Percentiles rank a stretch among this genome's conserved stretches.
Conservation (phyloP, 2,888 invertebrate genomes). For the Gryllus longicercus region DNA sequence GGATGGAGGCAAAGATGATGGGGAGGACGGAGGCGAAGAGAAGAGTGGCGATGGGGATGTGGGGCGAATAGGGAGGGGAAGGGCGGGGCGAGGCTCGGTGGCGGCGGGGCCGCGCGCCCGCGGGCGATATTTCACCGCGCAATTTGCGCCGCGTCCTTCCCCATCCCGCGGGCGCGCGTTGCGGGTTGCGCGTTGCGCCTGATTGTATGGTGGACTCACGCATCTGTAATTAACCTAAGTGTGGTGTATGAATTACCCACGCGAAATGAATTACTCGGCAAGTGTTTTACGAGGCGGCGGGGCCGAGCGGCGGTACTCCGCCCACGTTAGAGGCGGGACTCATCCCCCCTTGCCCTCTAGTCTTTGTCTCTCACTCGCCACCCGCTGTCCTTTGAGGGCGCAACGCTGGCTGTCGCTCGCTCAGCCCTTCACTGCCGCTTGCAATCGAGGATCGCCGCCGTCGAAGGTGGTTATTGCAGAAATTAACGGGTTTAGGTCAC, state of each 20-base stretch:
- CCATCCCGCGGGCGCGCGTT: neutral
- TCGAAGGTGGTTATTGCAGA: too few species aligned
- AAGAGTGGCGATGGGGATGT: neutral
- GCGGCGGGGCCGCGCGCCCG: neutral
- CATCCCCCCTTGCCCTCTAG: too few species aligned
- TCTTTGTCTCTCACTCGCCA: too few species aligned
- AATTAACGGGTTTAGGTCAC: too few species aligned
- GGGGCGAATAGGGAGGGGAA: too few species aligned
- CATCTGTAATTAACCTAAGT: constrained; percentile 17
- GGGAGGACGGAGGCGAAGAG: neutral
- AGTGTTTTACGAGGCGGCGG: neutral
- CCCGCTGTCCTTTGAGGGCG: too few species aligned
- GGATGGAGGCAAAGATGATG: neutral
- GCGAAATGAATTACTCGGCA: neutral
- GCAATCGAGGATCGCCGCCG: too few species aligned
- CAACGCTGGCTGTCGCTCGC: too few species aligned
- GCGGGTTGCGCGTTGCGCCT: neutral
- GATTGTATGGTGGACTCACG: neutral
- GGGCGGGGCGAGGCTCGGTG: too few species aligned
- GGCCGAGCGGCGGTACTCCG: neutral
- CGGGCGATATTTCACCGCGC: neutral
- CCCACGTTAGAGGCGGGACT: too few species aligned
- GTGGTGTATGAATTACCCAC: constrained; percentile 3
- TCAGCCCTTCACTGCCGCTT: too few species aligned
- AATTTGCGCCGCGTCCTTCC: neutral